Evolutionary conservation across 2,888 invertebrate genomes (phyloP), one percentile per base, ranked within the genome.

Genomic region (Stenoptilia bipunctidactyla): DNA sequence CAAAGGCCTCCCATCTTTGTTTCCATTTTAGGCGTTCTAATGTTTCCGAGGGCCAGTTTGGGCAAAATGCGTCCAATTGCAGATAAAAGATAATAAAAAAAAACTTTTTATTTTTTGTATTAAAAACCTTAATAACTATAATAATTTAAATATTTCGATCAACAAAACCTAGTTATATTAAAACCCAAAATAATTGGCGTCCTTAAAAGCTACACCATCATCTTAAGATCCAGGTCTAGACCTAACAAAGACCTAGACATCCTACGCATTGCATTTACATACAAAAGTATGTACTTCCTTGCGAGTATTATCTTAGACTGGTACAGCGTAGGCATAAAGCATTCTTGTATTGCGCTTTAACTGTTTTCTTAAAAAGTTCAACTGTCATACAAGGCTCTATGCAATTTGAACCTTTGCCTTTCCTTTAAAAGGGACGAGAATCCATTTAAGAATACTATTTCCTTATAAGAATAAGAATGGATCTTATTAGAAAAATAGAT

Each of bases 211-310:
- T 20, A 20, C 41, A 45, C 38, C 46, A 48, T 49, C 48, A 49
- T 52, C 53, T 52, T 54, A 49, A 53, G 60, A 68, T 64, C 59
- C 63, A 66, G 67, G 62, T 61, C 61, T 58, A 52, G 49, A 54
- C 37, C 45, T 53, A 56, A 62, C 64, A 62, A 61, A 64, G 60
- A 55, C 55, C 55, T 57, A 60, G 51, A 52, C 49, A 52, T 60
- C 80, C 82, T 76, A 80, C 80, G 80, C 80, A 63, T 61, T 63
- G 48, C 62, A 79, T 82, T 80, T 77, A 75, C 80, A 82, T 80
- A 82, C 82, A 80, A 80, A 80, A 79, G 79, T 80, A 76, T 75
- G 72, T 71, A 67, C 70, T 61, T 55, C 54, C 58, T 58, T 60
- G 61, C 64, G 62, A 62, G 64, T 56, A 40, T 45, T 46, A 57